Evolutionary conservation across 2,888 invertebrate genomes (phyloP).

Genomic region (Listrodromus nycthemerus): DNA sequence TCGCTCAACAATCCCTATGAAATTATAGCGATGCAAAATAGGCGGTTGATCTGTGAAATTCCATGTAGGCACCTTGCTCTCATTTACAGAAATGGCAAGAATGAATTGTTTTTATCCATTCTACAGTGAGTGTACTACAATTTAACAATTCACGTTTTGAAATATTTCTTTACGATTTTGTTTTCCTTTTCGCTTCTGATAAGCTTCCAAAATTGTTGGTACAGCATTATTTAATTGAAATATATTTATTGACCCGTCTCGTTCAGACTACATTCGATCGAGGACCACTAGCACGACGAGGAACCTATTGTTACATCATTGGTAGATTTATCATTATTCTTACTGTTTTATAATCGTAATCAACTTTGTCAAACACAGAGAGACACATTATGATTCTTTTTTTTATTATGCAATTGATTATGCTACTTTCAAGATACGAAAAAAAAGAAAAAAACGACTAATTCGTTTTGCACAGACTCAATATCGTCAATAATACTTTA

Average conservation of each 20-base stretch:
- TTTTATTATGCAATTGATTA: constrained; percentile 55
- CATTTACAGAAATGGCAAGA: no score
- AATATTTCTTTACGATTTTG: neutral
- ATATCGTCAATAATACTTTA: constrained; percentile 62
- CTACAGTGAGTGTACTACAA: no score
- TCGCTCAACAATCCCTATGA: no score
- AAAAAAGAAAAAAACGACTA: constrained; percentile 30
- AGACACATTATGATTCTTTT: constrained; percentile 44
- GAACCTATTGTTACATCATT: constrained; percentile 60
- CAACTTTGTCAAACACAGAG: constrained; percentile 46
- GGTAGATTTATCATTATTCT: constrained; percentile 39
- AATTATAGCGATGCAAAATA: no score
- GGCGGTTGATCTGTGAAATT: no score
- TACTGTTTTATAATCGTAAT: neutral
- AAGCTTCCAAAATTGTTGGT: neutral
- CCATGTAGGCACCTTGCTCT: no score
- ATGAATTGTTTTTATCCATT: no score
- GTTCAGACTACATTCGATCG: constrained; percentile 58
- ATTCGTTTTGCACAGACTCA: constrained; percentile 32
- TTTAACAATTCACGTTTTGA: neutral
- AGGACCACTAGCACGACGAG: constrained; percentile 51
- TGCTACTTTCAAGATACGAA: constrained; percentile 48
- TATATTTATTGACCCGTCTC: constrained; percentile 65
- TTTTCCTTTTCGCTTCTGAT: neutral
- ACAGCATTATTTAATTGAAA: constrained; percentile 43